Percentiles rank a stretch among this genome's conserved stretches.
Conservation (phyloP, 2,888 invertebrate genomes). For the Microchrysa polita region DNA sequence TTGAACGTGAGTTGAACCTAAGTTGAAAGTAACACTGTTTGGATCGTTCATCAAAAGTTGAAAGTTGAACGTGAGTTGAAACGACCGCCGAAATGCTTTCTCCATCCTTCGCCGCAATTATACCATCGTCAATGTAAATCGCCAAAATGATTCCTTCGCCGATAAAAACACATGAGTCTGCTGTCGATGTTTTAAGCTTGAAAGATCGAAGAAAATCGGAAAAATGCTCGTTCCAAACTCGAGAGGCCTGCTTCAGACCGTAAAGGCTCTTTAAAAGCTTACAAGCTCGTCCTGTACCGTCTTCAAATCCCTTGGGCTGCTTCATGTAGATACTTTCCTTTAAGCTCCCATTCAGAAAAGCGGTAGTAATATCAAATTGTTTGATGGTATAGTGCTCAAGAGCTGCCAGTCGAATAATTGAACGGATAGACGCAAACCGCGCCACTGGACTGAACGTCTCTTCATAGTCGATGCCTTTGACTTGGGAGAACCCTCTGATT, state of each 20-base stretch:
- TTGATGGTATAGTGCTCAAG: slow-evolving; percentile 1
- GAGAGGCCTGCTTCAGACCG: slow-evolving; percentile 44
- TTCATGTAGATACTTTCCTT: slow-evolving; percentile 38
- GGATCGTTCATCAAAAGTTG: too few species aligned
- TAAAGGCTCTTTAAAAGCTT: slow-evolving; percentile 34
- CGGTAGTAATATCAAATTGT: slow-evolving; percentile 43
- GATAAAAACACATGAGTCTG: slow-evolving; percentile 40
- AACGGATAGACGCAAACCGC: slow-evolving; percentile 53
- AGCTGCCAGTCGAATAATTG: slow-evolving; percentile 46
- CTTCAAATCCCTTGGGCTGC: slow-evolving; percentile 40
- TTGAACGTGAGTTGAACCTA: too few species aligned
- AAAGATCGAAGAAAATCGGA: slow-evolving; percentile 26
- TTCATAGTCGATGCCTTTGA: slow-evolving; percentile 55
- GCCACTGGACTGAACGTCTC: slow-evolving; percentile 57
- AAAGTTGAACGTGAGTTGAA: too few species aligned
- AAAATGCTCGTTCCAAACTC: slow-evolving; percentile 45
- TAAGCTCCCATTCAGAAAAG: slow-evolving; percentile 39
- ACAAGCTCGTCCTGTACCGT: slow-evolving; percentile 31
- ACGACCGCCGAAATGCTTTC: too few species aligned
- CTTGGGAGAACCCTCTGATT: slow-evolving; percentile 54
- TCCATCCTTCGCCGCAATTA: too few species aligned
- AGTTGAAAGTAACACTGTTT: too few species aligned
- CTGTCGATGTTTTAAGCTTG: background rate
- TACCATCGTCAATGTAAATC: too few species aligned
- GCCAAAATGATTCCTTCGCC: too few species aligned